These are phyloP conservation scores for Asteroscopus sphinx DNA, from an alignment of 2,888 invertebrate species.

Conservation along the genomic window DNA sequence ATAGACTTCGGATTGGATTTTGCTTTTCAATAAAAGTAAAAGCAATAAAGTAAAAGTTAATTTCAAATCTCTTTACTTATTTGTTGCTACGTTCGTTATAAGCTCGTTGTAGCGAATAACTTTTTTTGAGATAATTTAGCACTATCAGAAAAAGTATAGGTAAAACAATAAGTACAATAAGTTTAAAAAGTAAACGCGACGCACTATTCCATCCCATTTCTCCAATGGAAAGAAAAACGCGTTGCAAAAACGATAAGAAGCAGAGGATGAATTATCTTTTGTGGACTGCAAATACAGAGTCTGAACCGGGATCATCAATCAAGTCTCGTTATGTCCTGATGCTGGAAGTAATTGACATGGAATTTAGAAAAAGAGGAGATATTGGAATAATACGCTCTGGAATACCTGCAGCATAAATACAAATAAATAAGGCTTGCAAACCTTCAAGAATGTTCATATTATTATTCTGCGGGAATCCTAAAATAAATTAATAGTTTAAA, in stretches of 20 bases:
- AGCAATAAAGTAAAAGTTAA: conserved; percentile 53
- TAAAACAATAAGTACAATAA: conserved; percentile 17
- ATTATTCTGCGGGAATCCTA: too few species aligned
- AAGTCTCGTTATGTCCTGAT: conserved; percentile 26
- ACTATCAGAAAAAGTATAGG: conserved; percentile 7
- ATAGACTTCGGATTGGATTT: conserved; percentile 42
- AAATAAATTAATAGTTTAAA: too few species aligned
- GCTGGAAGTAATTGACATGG: conserved; percentile 17
- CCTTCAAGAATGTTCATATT: too few species aligned
- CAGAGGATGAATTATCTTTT: conserved; percentile 27
- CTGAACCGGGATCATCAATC: conserved; percentile 42
- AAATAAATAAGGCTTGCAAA: too few species aligned
- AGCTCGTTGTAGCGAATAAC: background rate
- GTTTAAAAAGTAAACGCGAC: background rate
- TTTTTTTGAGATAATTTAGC: conserved; percentile 4
- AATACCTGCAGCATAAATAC: too few species aligned
- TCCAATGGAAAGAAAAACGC: conserved; percentile 8
- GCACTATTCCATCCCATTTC: too few species aligned
- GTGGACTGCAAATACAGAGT: conserved; percentile 3
- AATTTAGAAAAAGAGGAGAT: conserved; percentile 6
- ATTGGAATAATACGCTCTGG: too few species aligned
- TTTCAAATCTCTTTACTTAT: conserved; percentile 18
- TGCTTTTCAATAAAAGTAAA: conserved; percentile 48
- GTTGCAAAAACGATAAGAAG: conserved; percentile 17
- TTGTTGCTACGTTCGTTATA: conserved; percentile 1